Evolutionary conservation across 2,797 vertebrate species (phyloP), one percentile per base, ranked within the genome.

Genomic region (Arremon brunneinucha): DNA sequence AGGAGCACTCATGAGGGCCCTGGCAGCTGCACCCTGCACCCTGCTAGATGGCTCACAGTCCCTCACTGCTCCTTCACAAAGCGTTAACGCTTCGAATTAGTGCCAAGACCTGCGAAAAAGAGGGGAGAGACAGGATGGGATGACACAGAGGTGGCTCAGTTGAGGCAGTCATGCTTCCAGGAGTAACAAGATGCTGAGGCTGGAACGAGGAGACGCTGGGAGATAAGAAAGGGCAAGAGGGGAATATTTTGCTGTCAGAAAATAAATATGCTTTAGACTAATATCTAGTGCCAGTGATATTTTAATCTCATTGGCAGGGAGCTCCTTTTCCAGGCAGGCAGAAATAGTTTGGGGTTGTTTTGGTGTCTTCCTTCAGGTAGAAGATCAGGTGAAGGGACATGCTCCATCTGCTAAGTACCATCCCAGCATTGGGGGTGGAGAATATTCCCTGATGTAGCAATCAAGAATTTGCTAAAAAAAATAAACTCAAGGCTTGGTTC

Each of bases 211-310:
- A 94, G 74, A 87, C 89, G 41, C 74, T 14, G 12, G 30, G 68
- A 97, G 96, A 98, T 97, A 98, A 97, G 93, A 90, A 75, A 97
- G 96, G 94, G 95, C 96, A 97, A 92, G 90, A 96, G 82, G 92
- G 93, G 94, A 97, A 91, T 83, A 84, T 84, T 97, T 92, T 96
- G 96, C 89, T 97, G 97, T 98, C 96, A 98, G 96, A 97, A 97
- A 94, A 97, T 86, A 97, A 97, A 95, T 91, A 91, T 78, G 85
- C 49, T 92, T 89, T 46, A 90, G 87, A 80, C 62, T 55, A 83
- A 93, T 30, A 28, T 86, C 87, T 94, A 95, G 78, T 76, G 92
- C 83, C 77, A 85, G 69, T 53, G 92, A 95, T 93, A 85, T 91
- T 96, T 96, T 96, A 94, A 96, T 97, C 90, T 96, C 60, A n/a